Evolutionary conservation across 2,113 vertebrate species (phyloP).

Genomic region (Pholis gunnellus): DNA sequence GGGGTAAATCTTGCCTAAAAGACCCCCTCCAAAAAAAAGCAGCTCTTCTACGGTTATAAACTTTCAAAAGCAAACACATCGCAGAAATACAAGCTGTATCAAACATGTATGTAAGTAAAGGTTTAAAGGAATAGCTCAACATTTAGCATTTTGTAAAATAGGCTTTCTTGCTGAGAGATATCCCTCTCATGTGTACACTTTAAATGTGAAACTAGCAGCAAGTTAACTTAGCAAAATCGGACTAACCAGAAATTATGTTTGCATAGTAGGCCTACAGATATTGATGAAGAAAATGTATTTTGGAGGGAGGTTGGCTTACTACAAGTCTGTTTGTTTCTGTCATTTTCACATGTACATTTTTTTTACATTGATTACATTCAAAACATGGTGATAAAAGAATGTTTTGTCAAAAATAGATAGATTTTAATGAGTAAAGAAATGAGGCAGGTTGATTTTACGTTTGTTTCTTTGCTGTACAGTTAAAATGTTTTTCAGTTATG

Average conservation of each 20-base stretch:
- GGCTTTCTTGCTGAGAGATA: background rate
- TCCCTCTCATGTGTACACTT: background rate
- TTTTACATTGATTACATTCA: background rate
- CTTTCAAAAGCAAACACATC: constrained; percentile 11
- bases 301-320: background rate
- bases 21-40: background rate
- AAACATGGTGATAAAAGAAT: background rate
- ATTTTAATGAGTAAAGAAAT: background rate
- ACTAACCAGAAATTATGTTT: background rate
- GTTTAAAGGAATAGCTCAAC: background rate
- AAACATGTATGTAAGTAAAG: background rate
- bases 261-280: background rate
- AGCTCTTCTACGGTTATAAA: constrained; percentile 46
- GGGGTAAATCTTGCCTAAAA: constrained; percentile 20
- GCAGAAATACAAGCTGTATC: background rate
- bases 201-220: background rate
- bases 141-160: background rate
- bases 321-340: background rate
- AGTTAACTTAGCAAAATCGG: background rate
- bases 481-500: background rate
- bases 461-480: background rate
- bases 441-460: background rate
- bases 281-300: background rate
- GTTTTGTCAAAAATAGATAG: background rate
- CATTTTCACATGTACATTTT: background rate